Percentiles rank a stretch among this genome's conserved stretches.
Conservation (phyloP, 30 jellyfish, hydroid and myxozoan species). For the Haliclystus octoradiatus region DNA sequence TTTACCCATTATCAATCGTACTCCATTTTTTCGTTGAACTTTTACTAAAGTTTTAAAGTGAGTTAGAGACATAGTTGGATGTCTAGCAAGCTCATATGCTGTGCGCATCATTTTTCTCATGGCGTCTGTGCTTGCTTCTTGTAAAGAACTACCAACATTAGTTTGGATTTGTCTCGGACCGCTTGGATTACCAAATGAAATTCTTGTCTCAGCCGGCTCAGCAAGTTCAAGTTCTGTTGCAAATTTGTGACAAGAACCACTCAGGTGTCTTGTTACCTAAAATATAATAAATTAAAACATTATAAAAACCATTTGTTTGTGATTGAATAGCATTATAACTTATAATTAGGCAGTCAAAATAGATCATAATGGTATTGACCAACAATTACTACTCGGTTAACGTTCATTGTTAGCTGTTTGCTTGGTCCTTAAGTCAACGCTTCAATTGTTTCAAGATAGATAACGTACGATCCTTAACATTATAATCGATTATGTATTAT, state of each 20-base stretch:
- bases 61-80: slow-evolving; percentile 24
- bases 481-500: too few relatives aligned
- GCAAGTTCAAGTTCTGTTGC: not conserved
- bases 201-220: not conserved
- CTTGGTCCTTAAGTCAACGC: too few relatives aligned
- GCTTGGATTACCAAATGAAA: slow-evolving; percentile 10
- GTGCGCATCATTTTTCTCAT: too few relatives aligned
- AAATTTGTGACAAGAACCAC: slow-evolving; percentile 1
- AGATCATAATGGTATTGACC: too few relatives aligned
- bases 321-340: too few relatives aligned
- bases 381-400: too few relatives aligned
- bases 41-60: slow-evolving; percentile 13
- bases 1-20: slow-evolving; percentile 1
- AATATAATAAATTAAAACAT: not conserved
- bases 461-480: too few relatives aligned
- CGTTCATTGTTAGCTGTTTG: too few relatives aligned
- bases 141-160: not conserved
- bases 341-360: too few relatives aligned
- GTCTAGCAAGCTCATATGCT: slow-evolving; percentile 26
- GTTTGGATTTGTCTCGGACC: slow-evolving; percentile 1
- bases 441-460: too few relatives aligned
- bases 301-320: too few relatives aligned
- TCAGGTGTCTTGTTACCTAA: not conserved
- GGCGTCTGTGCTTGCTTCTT: too few relatives aligned
- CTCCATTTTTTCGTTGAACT: slow-evolving; percentile 23